Evolutionary conservation across 1,140 invertebrate genomes (phyloP).

Genomic region (Leguminivora glycinivorella): DNA sequence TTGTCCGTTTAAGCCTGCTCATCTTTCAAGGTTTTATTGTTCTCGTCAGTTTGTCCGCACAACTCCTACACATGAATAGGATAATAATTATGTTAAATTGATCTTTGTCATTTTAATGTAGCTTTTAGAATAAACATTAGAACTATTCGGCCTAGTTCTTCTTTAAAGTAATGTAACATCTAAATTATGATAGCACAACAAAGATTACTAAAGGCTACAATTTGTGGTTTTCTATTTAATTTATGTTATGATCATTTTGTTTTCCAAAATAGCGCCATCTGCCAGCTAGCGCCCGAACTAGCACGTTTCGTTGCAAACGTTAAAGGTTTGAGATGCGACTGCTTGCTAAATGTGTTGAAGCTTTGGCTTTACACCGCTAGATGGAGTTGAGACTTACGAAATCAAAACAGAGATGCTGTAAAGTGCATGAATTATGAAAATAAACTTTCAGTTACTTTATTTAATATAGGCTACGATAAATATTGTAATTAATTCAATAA

Average conservation of each 20-base stretch:
- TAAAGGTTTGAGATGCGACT: background rate
- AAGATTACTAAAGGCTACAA: slow-evolving; percentile 11
- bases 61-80: background rate
- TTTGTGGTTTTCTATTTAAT: slow-evolving; percentile 3
- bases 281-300: background rate
- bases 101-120: background rate
- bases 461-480: no score
- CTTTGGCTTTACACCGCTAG: slow-evolving; percentile 15
- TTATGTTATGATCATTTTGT: background rate
- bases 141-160: slow-evolving; percentile 3
- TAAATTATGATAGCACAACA: background rate
- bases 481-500: no score
- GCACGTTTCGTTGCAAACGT: background rate
- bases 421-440: background rate
- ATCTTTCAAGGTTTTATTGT: background rate
- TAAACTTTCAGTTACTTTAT: background rate
- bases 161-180: background rate
- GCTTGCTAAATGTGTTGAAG: background rate
- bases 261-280: slow-evolving; percentile 45
- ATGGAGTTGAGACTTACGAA: slow-evolving; percentile 4
- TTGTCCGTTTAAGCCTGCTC: background rate
- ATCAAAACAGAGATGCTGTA: background rate
- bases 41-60: background rate
- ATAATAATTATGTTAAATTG: no score
- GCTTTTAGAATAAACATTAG: background rate